Evolutionary conservation across 2,797 vertebrate genomes (phyloP), one percentile per base, ranked within the genome.

Genomic region (Decapterus maruadsi): DNA sequence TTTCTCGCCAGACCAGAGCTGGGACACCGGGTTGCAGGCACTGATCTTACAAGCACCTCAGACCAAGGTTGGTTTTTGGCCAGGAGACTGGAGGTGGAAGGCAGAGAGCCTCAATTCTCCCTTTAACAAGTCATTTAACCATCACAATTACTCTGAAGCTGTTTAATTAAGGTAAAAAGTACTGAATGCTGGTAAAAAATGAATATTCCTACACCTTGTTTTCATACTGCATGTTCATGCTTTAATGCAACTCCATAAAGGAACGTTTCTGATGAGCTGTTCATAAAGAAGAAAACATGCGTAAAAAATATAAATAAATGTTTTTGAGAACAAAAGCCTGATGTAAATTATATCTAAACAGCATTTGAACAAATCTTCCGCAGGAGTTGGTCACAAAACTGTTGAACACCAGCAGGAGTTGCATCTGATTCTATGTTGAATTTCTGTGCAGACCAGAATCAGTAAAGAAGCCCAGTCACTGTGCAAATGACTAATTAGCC

Each of bases 401-500:
- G 40, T 40, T 5, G 16, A 62, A 65, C 26, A 60, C 6, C 26
- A 13, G 46, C 31, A 63, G 8, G 3, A 10, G 56, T 64, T 34
- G 36, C 54, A 74, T 38, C 46, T 46, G 22, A 38, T 68, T 55
- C 43, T 64, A 2, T 55, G 50, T 59, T 31, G 46, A 56, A 29
- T 79, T 70, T 76, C 48, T 12, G n/a, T 59, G 40, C 48, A 54
- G 54, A 62, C 40, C 4, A 22, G 36, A 75, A 57, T 38, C 31
- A 53, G 54, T 17, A 26, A 68, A 75, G 64, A 55, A 50, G n/a
- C 20, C 58, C 17, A 36, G 57, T 36, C 42, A 66, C 58, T 68
- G 45, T 71, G 36, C 56, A 70, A 53, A 80, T 69, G 61, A 81
- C 69, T 77, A 80, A 88, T 90, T 86, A 87, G 68, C 71, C 70